Evolutionary conservation across 2,113 vertebrate genomes (phyloP).

Genomic region (Hypocryptadius cinnamomeus): DNA sequence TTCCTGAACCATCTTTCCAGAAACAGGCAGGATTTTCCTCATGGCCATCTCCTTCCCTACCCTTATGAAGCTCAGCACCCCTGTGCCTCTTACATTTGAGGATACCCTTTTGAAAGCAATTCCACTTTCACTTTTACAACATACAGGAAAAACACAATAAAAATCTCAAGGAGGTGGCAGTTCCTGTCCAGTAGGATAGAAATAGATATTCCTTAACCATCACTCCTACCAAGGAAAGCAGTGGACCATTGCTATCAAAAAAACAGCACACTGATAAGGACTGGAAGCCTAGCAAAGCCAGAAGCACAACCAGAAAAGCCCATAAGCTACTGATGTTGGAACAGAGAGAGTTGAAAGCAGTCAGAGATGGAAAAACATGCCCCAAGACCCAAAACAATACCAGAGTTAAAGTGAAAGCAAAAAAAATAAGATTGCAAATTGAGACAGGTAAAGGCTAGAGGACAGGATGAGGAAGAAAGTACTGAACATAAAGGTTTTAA

Average conservation of each 20-base stretch:
- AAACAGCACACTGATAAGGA: neutral
- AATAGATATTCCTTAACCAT: neutral
- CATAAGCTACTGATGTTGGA: neutral
- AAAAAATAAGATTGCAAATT: neutral
- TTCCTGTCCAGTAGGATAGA: neutral
- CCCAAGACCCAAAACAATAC: neutral
- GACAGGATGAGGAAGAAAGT: neutral
- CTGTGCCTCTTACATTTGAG: neutral
- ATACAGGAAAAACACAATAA: neutral
- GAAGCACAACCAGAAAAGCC: neutral
- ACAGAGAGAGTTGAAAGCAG: neutral
- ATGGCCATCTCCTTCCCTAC: neutral
- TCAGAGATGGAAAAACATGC: neutral
- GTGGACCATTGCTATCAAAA: neutral
- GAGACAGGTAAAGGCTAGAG: neutral
- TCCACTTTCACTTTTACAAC: neutral
- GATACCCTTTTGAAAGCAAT: neutral
- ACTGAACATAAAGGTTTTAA: neutral
- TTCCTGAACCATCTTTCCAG: neutral
- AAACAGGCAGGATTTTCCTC: neutral
- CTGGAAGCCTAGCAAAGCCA: neutral
- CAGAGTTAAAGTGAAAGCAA: neutral
- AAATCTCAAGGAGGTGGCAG: neutral
- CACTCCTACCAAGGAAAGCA: neutral
- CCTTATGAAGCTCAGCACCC: neutral